phyloP scores from a whole-genome alignment of 2,797 vertebrate genomes.

The Poeciliopsis turneri region DNA sequence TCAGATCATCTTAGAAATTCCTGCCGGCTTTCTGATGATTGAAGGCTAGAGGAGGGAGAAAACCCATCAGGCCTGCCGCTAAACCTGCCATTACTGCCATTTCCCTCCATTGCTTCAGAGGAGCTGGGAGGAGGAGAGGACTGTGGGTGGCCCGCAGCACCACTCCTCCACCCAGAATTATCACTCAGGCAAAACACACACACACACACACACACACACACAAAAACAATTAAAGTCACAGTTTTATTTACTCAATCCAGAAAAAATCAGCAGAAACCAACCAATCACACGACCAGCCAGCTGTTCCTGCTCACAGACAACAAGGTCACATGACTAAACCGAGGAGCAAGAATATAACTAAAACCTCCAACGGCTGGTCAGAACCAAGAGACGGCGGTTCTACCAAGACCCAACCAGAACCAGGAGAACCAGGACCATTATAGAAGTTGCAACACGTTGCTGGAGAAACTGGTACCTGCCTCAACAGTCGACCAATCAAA shows the following conservation, averaged over 20 bases:
- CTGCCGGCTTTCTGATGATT: neutral
- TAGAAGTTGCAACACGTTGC: neutral
- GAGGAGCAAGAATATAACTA: too few species aligned
- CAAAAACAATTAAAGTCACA: too few species aligned
- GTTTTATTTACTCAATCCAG: neutral
- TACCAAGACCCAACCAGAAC: neutral
- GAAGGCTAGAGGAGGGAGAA: neutral
- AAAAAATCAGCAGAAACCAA: neutral
- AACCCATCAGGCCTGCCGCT: neutral
- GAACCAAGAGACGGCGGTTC: neutral
- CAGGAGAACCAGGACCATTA: neutral
- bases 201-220: too few species aligned
- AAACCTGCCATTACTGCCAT: conserved; percentile 6
- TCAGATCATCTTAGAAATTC: conserved; percentile 1
- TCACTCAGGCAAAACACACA: neutral
- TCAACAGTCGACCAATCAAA: neutral
- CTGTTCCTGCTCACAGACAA: neutral
- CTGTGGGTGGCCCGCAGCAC: conserved; percentile 3
- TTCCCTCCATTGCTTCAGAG: conserved; percentile 37
- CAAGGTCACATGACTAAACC: neutral
- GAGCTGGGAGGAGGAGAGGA: conserved; percentile 32
- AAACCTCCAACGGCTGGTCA: neutral
- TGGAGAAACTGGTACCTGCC: neutral
- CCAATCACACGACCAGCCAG: neutral
- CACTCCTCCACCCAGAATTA: neutral